These are phyloP conservation scores for Physocephala rufipes DNA, from an alignment of 2,888 invertebrate species.

Conservation along the genomic window DNA sequence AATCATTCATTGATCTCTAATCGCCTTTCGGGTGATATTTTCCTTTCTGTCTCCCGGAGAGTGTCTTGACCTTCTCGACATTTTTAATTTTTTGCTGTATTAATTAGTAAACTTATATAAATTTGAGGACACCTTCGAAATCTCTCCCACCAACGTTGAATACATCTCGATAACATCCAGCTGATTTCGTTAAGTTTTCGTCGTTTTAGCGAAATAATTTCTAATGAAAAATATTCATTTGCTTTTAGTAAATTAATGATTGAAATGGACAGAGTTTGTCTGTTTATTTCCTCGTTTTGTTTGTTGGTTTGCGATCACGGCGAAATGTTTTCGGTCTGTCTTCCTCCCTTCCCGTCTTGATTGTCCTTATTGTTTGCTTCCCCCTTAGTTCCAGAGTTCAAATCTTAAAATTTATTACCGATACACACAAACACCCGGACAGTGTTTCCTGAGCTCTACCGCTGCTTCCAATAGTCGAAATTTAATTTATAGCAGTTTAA, in stretches of 20 bases:
- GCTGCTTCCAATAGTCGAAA: constrained; percentile 36
- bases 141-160: constrained; percentile 6
- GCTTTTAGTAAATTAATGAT: constrained; percentile 18
- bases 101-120: constrained; percentile 26
- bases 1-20: no score
- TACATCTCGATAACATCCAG: background rate
- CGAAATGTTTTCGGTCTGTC: constrained; percentile 1
- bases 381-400: constrained; percentile 31
- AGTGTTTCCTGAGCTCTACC: no score
- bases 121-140: constrained; percentile 9
- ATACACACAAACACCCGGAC: no score
- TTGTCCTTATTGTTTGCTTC: constrained; percentile 27
- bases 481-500: constrained; percentile 48
- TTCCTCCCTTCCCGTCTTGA: background rate
- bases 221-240: constrained; percentile 17
- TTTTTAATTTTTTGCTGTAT: no score
- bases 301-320: background rate
- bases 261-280: background rate
- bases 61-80: no score
- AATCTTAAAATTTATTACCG: constrained; percentile 30
- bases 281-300: background rate
- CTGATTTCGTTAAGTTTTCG: constrained; percentile 2
- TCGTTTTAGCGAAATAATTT: background rate
- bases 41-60: no score
- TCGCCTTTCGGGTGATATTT: no score